A percentile compares a stretch with the other conserved stretches of the same genome.
These are phyloP conservation scores for Anoplophora glabripennis DNA, from an alignment of 1,140 invertebrate genomes.

Conservation along the genomic window DNA sequence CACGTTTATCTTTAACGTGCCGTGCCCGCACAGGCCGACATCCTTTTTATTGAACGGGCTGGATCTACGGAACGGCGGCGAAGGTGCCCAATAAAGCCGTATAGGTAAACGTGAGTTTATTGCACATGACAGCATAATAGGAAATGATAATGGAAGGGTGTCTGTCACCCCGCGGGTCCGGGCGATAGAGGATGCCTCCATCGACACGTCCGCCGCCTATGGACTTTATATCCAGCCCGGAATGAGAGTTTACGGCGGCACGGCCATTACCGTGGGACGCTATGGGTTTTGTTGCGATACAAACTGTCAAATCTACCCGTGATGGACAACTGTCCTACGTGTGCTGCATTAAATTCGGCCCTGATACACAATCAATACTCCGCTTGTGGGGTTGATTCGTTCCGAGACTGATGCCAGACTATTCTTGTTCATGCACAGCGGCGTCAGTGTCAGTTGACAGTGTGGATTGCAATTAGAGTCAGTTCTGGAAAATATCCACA, in stretches of 20 bases:
- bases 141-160: constrained; percentile 8
- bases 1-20: no score
- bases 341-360: constrained; percentile 30
- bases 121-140: constrained; percentile 2
- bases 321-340: constrained; percentile 40
- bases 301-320: constrained; percentile 35
- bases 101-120: constrained; percentile 8
- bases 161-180: constrained; percentile 1
- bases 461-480: no score
- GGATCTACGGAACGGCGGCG: no score
- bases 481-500: no score
- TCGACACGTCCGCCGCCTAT: constrained; percentile 33
- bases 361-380: constrained; percentile 28
- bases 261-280: constrained; percentile 30
- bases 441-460: no score
- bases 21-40: no score
- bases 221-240: constrained; percentile 27
- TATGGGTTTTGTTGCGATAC: constrained; percentile 32
- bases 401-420: no score
- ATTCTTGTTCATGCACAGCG: no score
- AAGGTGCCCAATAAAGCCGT: neutral
- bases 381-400: no score
- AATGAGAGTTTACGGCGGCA: constrained; percentile 42
- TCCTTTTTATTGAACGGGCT: no score
- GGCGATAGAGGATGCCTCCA: neutral